A percentile compares a stretch with the other conserved stretches of the same genome.
phyloP scores from a whole-genome alignment of 1,140 invertebrate species.

The Caenorhabditis latens region DNA sequence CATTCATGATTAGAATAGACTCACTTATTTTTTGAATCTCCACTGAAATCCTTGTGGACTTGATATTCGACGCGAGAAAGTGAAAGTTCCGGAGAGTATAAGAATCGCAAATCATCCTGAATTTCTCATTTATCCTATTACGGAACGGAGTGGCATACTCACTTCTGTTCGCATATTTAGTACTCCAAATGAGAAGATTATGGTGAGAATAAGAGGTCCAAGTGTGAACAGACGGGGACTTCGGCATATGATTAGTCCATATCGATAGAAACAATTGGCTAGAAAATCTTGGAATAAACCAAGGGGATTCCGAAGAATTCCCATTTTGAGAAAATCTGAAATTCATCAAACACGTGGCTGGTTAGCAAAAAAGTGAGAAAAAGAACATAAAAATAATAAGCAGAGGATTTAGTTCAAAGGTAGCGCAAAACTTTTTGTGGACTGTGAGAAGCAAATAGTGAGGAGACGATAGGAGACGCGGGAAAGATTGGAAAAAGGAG shows the following conservation, averaged over 20 bases:
- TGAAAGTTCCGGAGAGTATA: constrained; percentile 76
- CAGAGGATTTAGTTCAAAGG: constrained; percentile 8
- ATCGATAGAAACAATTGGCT: constrained; percentile 70
- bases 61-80: constrained; percentile 74
- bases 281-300: constrained; percentile 71
- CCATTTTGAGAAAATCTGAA: constrained; percentile 27
- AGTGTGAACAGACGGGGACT: constrained; percentile 73
- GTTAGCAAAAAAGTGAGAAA: not conserved
- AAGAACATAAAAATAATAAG: not conserved
- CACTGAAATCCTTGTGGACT: constrained; percentile 74
- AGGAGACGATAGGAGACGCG: not conserved
- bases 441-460: constrained; percentile 47
- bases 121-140: constrained; percentile 42
- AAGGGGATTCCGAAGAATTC: constrained; percentile 51
- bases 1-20: not conserved
- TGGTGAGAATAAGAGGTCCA: constrained; percentile 70
- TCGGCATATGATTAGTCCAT: constrained; percentile 72
- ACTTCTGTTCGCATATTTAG: constrained; percentile 73
- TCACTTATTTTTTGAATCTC: constrained; percentile 76
- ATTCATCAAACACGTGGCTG: not conserved
- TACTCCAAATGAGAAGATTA: constrained; percentile 71
- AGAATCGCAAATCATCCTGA: constrained; percentile 75
- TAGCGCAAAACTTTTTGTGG: constrained; percentile 53
- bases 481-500: not conserved
- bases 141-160: constrained; percentile 21